These are phyloP conservation scores for Pollenia labialis DNA, from an alignment of 2,888 invertebrate species.

Conservation along the genomic window DNA sequence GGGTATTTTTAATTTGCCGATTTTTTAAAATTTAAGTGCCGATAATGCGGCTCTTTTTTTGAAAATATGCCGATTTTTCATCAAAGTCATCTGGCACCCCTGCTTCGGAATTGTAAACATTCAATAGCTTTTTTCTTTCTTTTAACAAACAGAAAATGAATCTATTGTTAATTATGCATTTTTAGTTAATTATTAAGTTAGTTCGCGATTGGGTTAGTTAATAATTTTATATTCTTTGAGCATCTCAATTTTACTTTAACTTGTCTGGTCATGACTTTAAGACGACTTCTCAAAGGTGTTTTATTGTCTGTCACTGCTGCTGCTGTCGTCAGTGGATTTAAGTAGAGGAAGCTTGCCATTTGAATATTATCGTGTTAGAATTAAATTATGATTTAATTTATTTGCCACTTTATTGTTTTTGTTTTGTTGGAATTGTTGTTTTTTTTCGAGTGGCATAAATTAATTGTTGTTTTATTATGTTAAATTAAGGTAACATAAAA, in stretches of 20 bases:
- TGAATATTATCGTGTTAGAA: constrained; percentile 52
- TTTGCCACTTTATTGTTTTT: constrained; percentile 23
- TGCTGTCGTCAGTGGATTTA: background rate
- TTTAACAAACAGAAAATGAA: background rate
- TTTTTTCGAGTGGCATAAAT: constrained; percentile 43
- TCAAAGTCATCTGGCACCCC: too few species aligned
- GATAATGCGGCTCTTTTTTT: too few species aligned
- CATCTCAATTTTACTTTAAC: constrained; percentile 44
- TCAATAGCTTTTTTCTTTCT: too few species aligned
- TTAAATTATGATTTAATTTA: constrained; percentile 52
- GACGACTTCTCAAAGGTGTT: constrained; percentile 8
- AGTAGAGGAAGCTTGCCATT: constrained; percentile 57
- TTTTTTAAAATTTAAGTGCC: too few species aligned
- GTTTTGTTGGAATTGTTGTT: constrained; percentile 12
- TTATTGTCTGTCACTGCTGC: background rate
- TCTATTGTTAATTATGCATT: constrained; percentile 54
- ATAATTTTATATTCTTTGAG: constrained; percentile 44
- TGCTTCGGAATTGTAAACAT: background rate
- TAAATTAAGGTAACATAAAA: constrained; percentile 5
- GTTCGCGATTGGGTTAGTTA: constrained; percentile 14
- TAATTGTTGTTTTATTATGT: constrained; percentile 37
- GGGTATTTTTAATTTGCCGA: too few species aligned
- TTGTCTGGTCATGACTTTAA: constrained; percentile 37
- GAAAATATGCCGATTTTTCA: too few species aligned
- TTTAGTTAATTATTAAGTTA: constrained; percentile 2